Evolutionary conservation across 37 sponge, comb jelly and placozoan genomes (phyloP).

Genomic region (Axinella damicornis): DNA sequence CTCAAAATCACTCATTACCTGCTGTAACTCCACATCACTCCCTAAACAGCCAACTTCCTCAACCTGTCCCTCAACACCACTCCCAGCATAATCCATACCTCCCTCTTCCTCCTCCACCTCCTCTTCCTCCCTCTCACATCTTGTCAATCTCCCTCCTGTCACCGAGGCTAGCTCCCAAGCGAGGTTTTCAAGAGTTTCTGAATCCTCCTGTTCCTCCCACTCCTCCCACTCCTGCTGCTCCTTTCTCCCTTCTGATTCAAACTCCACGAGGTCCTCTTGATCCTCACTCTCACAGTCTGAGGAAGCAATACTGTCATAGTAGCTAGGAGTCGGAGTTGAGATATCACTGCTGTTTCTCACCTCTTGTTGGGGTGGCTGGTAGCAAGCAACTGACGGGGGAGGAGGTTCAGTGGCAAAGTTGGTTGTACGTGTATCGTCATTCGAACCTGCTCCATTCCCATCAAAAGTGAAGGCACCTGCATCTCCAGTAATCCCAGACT

Average conservation of each 20-base stretch:
- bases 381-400: neutral
- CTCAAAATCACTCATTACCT: conserved; percentile 39
- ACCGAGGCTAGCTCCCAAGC: conserved; percentile 64
- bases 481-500: neutral
- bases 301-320: too few relatives aligned
- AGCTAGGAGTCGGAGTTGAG: too few relatives aligned
- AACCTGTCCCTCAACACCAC: neutral
- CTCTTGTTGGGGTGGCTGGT: too few relatives aligned
- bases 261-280: neutral
- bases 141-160: neutral
- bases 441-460: neutral
- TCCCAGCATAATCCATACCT: neutral
- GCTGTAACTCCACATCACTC: neutral
- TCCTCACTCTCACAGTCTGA: too few relatives aligned
- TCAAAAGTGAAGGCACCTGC: neutral
- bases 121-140: conserved; percentile 8
- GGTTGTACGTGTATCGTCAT: too few relatives aligned
- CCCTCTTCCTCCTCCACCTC: neutral
- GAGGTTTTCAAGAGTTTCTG: conserved; percentile 45
- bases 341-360: too few relatives aligned
- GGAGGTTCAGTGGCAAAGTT: neutral
- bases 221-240: neutral
- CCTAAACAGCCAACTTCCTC: neutral
- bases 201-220: conserved; percentile 34
- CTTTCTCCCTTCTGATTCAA: neutral